Base-by-base conservation (phyloP, 2,888 invertebrate genomes). In the Tenthredo distinguenda region DNA sequence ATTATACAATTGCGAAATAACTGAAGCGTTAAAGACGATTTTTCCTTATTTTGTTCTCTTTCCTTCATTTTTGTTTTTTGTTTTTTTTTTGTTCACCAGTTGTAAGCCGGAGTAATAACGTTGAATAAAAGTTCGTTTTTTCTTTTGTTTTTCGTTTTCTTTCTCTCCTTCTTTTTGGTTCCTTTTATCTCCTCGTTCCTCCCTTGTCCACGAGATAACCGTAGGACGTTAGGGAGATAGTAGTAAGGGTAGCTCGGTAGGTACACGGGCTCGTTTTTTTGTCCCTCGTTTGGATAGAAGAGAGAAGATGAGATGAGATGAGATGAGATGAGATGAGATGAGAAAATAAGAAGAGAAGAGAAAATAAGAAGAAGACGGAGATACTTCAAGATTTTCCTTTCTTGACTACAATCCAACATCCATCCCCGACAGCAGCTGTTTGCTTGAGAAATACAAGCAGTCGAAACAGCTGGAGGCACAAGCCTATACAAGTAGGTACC, bases 91-190 rank as follows among this genome's bases (percentile, higher is more conserved):
- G 12, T 37, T 9, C 34, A 72, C 34, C 40, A 72, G 37, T 72
- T 72, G 72, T 72, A 72, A 72, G 72, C 72, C n/a, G 21, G 72
- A 72, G 74, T 40, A 74, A 74, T 74, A 74, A 74, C 40, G 74
- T 47, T 47, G 74, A 74, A 74, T 74, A 74, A 74, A 74, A 74
- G 40, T 72, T 43, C 10, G 7, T 40, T 37, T 34, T 40, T 21
- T 21, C 10, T 37, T 7, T 18, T 18, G 7, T 21, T 37, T n/a
- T 34, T 1, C 1, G n/a, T 18, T 50, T 9, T 2, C 2, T 9
- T 26, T 10, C 4, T n/a, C 21, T 9, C 21, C 2, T 5, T 58
- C 10, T 21, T 58, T 58, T 18, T 9, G 6, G 18, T 7, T 6
- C n/a, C n/a, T 55, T 55, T 2, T 55, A 7, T 55, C n/a, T 55